A percentile compares a stretch with the other conserved stretches of the same genome.
Evolutionary conservation across 2,888 invertebrate genomes (phyloP).

Genomic region (Epistrophe eligans): DNA sequence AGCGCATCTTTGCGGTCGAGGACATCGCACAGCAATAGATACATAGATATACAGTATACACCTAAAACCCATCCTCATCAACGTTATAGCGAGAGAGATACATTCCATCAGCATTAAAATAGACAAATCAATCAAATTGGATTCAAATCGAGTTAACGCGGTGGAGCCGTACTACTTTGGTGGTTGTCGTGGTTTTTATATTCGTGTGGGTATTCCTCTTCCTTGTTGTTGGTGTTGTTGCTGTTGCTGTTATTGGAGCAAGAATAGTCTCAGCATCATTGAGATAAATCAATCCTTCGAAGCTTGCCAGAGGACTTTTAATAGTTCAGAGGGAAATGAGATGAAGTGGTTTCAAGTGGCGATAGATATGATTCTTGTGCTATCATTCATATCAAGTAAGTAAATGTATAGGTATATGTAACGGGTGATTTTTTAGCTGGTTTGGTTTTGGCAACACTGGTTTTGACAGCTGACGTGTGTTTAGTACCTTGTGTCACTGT

Average conservation of each 20-base stretch:
- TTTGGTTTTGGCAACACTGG: no score
- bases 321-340: slow-evolving; percentile 84
- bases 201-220: slow-evolving; percentile 12
- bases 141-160: slow-evolving; percentile 72
- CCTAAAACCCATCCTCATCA: not conserved
- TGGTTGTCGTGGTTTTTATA: slow-evolving; percentile 58
- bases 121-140: slow-evolving; percentile 76
- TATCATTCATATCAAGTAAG: slow-evolving; percentile 84
- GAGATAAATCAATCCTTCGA: slow-evolving; percentile 72
- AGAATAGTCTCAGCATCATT: slow-evolving; percentile 63
- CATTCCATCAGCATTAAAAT: slow-evolving; percentile 68
- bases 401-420: slow-evolving; percentile 60
- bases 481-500: no score
- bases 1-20: slow-evolving; percentile 51
- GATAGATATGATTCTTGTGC: slow-evolving; percentile 84
- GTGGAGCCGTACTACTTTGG: slow-evolving; percentile 71
- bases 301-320: slow-evolving; percentile 77
- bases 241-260: slow-evolving; percentile 15
- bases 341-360: slow-evolving; percentile 85
- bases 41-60: not conserved
- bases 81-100: slow-evolving; percentile 9
- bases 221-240: not conserved
- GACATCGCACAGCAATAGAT: not conserved
- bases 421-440: no score
- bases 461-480: no score